These are phyloP conservation scores for Diploptera punctata DNA, from an alignment of 2,888 invertebrate genomes.

Conservation along the genomic window DNA sequence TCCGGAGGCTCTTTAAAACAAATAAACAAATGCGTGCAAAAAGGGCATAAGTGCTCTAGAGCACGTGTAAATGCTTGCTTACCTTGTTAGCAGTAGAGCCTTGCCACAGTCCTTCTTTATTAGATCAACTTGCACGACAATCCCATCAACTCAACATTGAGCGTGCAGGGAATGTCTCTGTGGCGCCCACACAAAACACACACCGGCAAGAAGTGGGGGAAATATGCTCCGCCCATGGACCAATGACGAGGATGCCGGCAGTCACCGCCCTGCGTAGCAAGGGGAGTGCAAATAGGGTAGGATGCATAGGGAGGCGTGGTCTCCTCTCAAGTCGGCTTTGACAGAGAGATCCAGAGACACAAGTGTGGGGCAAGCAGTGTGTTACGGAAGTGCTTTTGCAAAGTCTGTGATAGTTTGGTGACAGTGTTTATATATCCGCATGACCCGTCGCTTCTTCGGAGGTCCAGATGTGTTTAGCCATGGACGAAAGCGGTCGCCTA, in stretches of 20 bases:
- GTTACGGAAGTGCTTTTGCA: neutral
- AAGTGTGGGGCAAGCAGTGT: neutral
- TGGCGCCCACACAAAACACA: conserved; percentile 18
- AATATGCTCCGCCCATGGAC: neutral
- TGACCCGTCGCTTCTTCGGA: neutral
- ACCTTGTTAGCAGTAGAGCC: neutral
- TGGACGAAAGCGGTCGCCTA: conserved; percentile 45
- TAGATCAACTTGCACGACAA: conserved; percentile 5
- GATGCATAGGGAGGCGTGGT: neutral
- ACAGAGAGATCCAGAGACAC: neutral
- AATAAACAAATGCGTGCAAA: neutral
- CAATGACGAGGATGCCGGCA: conserved; percentile 22
- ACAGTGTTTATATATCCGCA: neutral
- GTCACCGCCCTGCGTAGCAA: conserved; percentile 34
- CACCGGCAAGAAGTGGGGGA: neutral
- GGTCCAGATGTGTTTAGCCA: conserved; percentile 44
- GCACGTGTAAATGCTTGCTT: neutral
- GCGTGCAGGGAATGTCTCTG: neutral
- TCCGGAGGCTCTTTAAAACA: neutral
- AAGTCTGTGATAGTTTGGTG: no score
- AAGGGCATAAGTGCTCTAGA: no score
- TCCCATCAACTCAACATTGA: conserved; percentile 9
- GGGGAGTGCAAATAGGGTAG: neutral
- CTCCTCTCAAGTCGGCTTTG: neutral
- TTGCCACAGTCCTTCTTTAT: neutral